Conservation (phyloP, 2,113 vertebrate genomes). For the Herpetotheres cachinnans region DNA sequence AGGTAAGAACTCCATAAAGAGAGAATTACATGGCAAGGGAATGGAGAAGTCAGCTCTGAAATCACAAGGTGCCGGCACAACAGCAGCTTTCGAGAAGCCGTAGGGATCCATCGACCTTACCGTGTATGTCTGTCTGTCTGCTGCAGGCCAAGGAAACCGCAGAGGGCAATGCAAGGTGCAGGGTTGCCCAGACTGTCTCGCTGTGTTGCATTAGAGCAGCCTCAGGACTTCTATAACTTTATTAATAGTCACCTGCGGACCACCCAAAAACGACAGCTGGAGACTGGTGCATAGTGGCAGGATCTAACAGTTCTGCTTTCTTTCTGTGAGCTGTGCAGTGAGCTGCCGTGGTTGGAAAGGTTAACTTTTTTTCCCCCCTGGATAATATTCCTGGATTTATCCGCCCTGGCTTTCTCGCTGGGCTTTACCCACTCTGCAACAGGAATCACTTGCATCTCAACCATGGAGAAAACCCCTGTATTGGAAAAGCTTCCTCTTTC, state of each 20-base stretch:
- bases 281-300: neutral
- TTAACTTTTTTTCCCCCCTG: too few species aligned
- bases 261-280: neutral
- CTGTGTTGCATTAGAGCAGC: neutral
- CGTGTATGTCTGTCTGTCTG: neutral
- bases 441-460: neutral
- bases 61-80: neutral
- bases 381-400: neutral
- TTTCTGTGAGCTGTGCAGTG: neutral
- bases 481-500: neutral
- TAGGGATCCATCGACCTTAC: neutral
- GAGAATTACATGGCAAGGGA: neutral
- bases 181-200: neutral
- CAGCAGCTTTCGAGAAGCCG: neutral
- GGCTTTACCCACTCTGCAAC: neutral
- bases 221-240: neutral
- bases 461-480: neutral
- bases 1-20: constrained; percentile 11
- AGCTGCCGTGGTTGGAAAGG: neutral
- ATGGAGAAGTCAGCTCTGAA: neutral
- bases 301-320: neutral
- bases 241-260: accelerated
- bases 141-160: neutral
- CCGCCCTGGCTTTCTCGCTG: neutral
- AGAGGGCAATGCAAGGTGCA: neutral